A percentile compares a stretch with the other conserved stretches of the same genome.
These are phyloP conservation scores for Parnassius orleans DNA, from an alignment of 2,888 invertebrate species.

Conservation along the genomic window DNA sequence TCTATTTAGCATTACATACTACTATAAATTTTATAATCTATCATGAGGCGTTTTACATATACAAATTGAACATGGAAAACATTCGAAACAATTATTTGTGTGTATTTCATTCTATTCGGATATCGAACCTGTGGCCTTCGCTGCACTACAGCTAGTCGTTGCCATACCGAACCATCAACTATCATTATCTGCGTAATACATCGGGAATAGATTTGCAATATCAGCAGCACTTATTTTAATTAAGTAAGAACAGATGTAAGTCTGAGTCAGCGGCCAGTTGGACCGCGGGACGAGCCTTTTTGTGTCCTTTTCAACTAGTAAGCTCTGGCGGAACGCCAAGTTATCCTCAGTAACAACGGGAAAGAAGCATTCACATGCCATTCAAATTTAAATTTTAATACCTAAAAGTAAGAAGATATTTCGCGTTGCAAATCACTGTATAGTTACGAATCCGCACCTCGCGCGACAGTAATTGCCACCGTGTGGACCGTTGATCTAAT, in stretches of 20 bases:
- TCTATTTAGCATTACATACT: no score
- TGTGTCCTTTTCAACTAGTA: neutral
- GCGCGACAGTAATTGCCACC: neutral
- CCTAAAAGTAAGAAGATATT: neutral
- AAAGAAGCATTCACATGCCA: neutral
- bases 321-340: neutral
- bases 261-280: neutral
- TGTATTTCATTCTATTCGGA: no score
- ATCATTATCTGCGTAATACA: no score
- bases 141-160: no score
- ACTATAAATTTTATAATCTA: no score
- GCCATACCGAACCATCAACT: no score
- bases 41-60: no score
- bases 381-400: neutral
- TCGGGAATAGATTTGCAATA: no score
- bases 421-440: neutral
- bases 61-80: no score
- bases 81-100: no score
- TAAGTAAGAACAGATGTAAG: neutral
- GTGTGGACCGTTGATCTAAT: conserved; percentile 9
- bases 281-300: neutral
- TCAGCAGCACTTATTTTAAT: neutral
- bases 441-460: neutral
- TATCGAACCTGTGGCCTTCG: no score
- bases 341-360: neutral